Base-by-base conservation (phyloP, 2,888 invertebrate genomes). In the Anthrax anthrax region DNA sequence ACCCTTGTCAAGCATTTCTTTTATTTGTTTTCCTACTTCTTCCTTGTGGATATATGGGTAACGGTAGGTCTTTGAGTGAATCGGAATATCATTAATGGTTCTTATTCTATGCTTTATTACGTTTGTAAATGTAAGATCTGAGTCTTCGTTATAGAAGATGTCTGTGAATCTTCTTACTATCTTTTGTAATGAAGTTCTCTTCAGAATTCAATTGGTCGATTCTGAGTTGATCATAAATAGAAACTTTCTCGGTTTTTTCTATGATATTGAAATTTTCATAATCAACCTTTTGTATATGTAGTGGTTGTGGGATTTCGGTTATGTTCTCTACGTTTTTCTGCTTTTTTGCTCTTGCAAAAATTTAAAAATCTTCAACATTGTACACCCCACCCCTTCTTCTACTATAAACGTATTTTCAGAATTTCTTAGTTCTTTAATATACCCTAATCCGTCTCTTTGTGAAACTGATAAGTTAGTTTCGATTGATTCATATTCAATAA, bases 41-140 rank as follows among this genome's bases (percentile, higher is more conserved):
- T 12, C 12, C 13, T 32, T 32, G 6, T 32, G 29, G 9, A 32
- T 32, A 32, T 32, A 32, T 9, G 29, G 29, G 13, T 32, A 32
- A 12, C 34, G 34, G 13, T 34, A 34, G 4, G 34, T 14, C 10
- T 34, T 34, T 8, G 8, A 12, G 13, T 34, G 34, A 18, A 44
- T 41, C 5, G 48, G 44, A 32, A 41, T 14, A 13, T 48, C 44
- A 34, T 44, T 42, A 9, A 17, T 41, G 9, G 41, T 44, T 13
- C 39, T 32, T n/a, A 47, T 44, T 44, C 6, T 1, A 36, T 44
- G 40, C 16, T 39, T 44, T 17, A 44, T 44, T 16, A 19, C 44
- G 17, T 44, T 39, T 5, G 44, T 44, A 23, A 44, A 44, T 9
- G 44, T 16, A 6, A 44, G 14, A 40, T 36, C 34, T 2, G 34